Evolutionary conservation across 2,888 invertebrate species (phyloP), one percentile per base, ranked within the genome.

Genomic region (Cerastoderma edule): DNA sequence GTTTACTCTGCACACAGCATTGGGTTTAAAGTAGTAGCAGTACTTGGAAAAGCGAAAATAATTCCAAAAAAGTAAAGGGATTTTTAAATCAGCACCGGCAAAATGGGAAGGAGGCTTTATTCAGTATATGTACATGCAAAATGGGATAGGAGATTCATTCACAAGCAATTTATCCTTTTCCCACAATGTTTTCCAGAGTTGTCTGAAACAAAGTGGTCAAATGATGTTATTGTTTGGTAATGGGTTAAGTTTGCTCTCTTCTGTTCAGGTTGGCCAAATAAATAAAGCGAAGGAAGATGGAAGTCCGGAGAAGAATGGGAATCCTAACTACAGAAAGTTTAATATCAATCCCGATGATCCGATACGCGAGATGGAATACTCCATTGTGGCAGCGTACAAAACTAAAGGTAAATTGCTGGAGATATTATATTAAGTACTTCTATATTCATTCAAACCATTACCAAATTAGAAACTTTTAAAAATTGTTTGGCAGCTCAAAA

Each of bases 381-480:
- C 86, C 8, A 80, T 89, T 30, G 80, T 90, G 13, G 89, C 88
- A 33, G 84, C 83, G 13, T 83, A 82, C 57, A 81, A 85, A 74
- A 78, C 82, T 8, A 83, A 83, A 76, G 85, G 83, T 87, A 33
- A 22, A 30, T 53, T 27, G n/a, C 24, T 19, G n/a, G n/a, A n/a
- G n/a, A n/a, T n/a, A n/a, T n/a, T n/a, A n/a, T n/a, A n/a, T n/a
- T n/a, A n/a, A n/a, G n/a, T n/a, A n/a, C n/a, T n/a, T n/a, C n/a
- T n/a, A n/a, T n/a, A n/a, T n/a, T n/a, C n/a, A n/a, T n/a, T n/a
- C n/a, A 39, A 39, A 13, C 10, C 16, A 39, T 39, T 39, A 39
- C 39, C 39, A 39, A 39, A 39, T 39, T 39, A 39, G 16, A 39
- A 22, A n/a, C n/a, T n/a, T n/a, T n/a, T n/a, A n/a, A n/a, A n/a